Evolutionary conservation across 35 echinoderm and acorn worm species (phyloP).

Genomic region (Diadema setosum): DNA sequence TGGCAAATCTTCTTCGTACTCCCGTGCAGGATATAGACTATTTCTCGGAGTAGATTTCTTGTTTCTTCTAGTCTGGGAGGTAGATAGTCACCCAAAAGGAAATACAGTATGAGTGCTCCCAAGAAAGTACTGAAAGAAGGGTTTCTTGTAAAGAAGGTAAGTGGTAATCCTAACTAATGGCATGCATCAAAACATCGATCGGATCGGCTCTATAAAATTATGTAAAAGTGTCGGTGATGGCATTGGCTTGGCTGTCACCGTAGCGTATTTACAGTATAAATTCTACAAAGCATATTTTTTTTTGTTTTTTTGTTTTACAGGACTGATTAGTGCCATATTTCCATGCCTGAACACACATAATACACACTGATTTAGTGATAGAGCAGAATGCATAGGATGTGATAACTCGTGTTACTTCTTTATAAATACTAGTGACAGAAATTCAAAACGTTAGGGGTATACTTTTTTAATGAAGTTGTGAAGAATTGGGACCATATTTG

Average conservation of each 20-base stretch:
- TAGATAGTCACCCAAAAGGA: no score
- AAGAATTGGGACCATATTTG: no score
- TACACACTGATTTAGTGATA: no score
- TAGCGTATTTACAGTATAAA: background rate
- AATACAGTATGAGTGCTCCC: background rate
- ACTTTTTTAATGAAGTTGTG: background rate
- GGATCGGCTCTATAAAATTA: background rate
- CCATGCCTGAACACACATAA: no score
- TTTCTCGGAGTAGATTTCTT: no score
- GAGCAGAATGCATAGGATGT: no score
- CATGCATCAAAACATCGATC: background rate
- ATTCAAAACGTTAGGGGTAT: no score
- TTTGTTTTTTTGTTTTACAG: background rate
- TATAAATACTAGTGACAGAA: no score
- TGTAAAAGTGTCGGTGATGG: background rate
- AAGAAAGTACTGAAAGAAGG: background rate
- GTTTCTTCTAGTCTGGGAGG: no score
- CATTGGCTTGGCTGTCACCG: background rate
- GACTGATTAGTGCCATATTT: background rate
- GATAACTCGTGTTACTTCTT: no score
- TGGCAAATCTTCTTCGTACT: no score
- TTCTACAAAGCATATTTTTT: background rate
- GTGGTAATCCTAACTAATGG: background rate
- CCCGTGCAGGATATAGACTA: no score
- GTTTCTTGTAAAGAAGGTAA: background rate